Evolutionary conservation across 2,797 vertebrate genomes (phyloP).

Genomic region (Pelochelys cantorii): DNA sequence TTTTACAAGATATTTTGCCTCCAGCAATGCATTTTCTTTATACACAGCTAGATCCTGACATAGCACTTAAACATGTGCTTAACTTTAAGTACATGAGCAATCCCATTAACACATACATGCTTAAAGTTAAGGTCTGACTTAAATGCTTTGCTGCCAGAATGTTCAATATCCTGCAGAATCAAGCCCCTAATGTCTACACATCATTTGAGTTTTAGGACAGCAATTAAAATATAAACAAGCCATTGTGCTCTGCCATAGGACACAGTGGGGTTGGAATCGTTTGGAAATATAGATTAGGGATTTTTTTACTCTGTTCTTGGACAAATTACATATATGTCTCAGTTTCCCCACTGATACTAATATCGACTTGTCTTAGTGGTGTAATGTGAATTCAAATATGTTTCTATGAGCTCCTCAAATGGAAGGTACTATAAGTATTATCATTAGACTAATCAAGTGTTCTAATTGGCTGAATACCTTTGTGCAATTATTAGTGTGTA

Average conservation of each 20-base stretch:
- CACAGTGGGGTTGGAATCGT: not conserved
- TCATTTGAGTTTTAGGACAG: not conserved
- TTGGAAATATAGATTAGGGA: not conserved
- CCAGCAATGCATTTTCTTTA: not conserved
- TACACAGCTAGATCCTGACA: not conserved
- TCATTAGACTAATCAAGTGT: not conserved
- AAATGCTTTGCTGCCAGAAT: not conserved
- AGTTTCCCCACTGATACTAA: not conserved
- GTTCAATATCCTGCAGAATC: not conserved
- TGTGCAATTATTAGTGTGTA: not conserved
- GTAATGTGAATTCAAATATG: fast-evolving
- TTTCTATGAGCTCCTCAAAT: not conserved
- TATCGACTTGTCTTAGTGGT: not conserved
- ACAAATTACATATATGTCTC: not conserved
- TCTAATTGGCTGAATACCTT: not conserved
- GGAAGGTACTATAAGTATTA: not conserved
- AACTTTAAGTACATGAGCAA: not conserved
- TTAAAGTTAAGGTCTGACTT: not conserved
- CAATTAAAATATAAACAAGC: not conserved
- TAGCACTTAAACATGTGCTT: not conserved
- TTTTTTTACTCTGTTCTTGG: not conserved
- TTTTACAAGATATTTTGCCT: not conserved
- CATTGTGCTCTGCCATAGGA: not conserved
- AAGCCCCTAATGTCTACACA: not conserved
- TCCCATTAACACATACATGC: not conserved